phyloP scores from a whole-genome alignment of 1,140 invertebrate species.

The Drosophila lacteicornis region DNA sequence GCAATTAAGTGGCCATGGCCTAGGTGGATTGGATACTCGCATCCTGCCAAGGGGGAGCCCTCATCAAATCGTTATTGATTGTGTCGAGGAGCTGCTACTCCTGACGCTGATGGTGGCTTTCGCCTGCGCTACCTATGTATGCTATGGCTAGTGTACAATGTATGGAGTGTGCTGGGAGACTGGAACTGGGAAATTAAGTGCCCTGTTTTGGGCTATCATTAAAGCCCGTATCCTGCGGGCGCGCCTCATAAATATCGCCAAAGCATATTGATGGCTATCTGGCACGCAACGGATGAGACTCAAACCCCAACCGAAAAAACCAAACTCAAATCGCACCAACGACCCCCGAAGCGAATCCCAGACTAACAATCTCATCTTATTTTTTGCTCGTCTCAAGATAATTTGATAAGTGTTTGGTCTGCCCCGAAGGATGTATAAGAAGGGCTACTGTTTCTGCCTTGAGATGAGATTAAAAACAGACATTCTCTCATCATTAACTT shows the following conservation, averaged over 20 bases:
- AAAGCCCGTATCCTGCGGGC: slow-evolving; percentile 80
- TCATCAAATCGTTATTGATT: slow-evolving; percentile 82
- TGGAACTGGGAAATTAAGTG: slow-evolving; percentile 75
- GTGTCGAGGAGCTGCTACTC: slow-evolving; percentile 34
- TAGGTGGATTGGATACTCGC: slow-evolving; percentile 67
- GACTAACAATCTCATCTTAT: slow-evolving; percentile 14
- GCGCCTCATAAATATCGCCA: slow-evolving; percentile 81
- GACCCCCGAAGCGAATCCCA: slow-evolving; percentile 4
- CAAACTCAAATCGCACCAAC: slow-evolving; percentile 16
- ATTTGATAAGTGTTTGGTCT: slow-evolving; percentile 77
- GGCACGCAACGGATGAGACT: slow-evolving; percentile 61
- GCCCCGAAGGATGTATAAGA: slow-evolving; percentile 33
- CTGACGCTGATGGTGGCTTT: slow-evolving; percentile 30
- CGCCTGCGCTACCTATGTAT: not conserved
- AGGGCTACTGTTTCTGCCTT: slow-evolving; percentile 56
- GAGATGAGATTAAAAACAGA: slow-evolving; percentile 15
- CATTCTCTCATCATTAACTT: slow-evolving; percentile 2
- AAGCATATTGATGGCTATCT: slow-evolving; percentile 80
- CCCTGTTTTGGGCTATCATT: slow-evolving; percentile 79
- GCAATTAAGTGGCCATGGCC: slow-evolving; percentile 72
- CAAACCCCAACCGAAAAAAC: slow-evolving; percentile 21
- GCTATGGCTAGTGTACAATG: slow-evolving; percentile 5
- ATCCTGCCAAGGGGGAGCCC: slow-evolving; percentile 61
- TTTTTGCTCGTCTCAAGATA: slow-evolving; percentile 53
- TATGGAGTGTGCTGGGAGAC: slow-evolving; percentile 30